A percentile compares a stretch with the other conserved stretches of the same genome.
These are phyloP conservation scores for Otolemur garnettii DNA, from an alignment of 2,113 vertebrate genomes.

Conservation along the genomic window DNA sequence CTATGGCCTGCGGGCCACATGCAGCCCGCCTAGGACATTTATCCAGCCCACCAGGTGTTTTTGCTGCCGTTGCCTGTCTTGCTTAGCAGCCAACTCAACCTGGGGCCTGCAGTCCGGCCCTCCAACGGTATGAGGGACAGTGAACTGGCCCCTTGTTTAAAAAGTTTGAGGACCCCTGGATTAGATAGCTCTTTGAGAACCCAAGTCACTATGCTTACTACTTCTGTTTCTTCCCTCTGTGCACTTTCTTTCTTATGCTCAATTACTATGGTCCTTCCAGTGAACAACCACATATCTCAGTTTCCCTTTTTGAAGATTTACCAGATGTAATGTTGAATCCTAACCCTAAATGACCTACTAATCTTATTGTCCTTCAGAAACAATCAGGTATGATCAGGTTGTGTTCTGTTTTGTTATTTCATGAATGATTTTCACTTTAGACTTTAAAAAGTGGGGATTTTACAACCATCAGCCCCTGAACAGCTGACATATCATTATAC, in stretches of 20 bases:
- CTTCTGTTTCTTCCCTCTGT: not conserved
- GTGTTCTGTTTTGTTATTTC: not conserved
- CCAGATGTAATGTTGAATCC: not conserved
- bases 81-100: too few relatives aligned
- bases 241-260: not conserved
- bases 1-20: too few relatives aligned
- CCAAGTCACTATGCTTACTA: not conserved
- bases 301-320: not conserved
- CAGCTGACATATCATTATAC: not conserved
- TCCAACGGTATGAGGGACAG: too few relatives aligned
- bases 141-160: too few relatives aligned
- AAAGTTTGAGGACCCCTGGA: too few relatives aligned
- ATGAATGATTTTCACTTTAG: not conserved
- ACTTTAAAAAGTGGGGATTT: slow-evolving; percentile 25
- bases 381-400: not conserved
- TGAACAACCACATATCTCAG: not conserved
- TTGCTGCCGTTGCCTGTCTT: too few relatives aligned
- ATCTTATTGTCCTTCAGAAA: slow-evolving; percentile 28
- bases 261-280: not conserved
- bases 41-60: too few relatives aligned
- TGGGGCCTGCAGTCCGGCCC: too few relatives aligned
- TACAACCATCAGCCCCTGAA: not conserved
- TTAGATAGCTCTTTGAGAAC: not conserved
- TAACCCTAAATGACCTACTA: not conserved
- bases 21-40: too few relatives aligned